phyloP scores from a whole-genome alignment of 2,113 vertebrate species.

The Hippocampus abdominalis region DNA sequence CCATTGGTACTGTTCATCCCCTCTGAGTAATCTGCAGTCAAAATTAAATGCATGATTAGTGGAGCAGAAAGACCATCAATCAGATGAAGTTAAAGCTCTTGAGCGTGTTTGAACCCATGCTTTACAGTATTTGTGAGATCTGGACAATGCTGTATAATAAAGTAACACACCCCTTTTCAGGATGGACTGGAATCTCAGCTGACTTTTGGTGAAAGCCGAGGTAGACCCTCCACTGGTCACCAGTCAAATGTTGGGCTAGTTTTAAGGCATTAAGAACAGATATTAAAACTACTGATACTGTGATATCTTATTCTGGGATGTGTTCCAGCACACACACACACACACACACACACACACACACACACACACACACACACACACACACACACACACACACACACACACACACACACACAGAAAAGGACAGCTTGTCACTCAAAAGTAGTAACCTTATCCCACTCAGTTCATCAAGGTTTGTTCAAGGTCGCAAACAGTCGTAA shows the following conservation, averaged over 20 bases:
- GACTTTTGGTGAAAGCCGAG: not conserved
- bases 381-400: too few species aligned
- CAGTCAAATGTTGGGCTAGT: not conserved
- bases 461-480: too few species aligned
- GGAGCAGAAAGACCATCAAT: constrained; percentile 15
- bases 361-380: too few species aligned
- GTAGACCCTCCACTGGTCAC: not conserved
- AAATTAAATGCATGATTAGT: constrained; percentile 31
- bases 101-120: constrained; percentile 18
- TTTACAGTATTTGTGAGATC: not conserved
- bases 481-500: too few species aligned
- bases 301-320: too few species aligned
- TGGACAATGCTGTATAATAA: not conserved
- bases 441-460: too few species aligned
- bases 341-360: too few species aligned
- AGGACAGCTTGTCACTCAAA: too few species aligned
- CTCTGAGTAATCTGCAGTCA: constrained; percentile 40
- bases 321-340: too few species aligned
- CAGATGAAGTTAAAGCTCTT: constrained; percentile 28
- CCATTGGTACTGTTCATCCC: constrained; percentile 32
- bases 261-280: not conserved
- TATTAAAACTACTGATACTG: not conserved
- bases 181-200: not conserved
- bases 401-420: too few species aligned
- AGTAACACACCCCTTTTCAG: not conserved